Base-by-base conservation (phyloP, 2,797 vertebrate genomes). In the Sebastes umbrosus region DNA sequence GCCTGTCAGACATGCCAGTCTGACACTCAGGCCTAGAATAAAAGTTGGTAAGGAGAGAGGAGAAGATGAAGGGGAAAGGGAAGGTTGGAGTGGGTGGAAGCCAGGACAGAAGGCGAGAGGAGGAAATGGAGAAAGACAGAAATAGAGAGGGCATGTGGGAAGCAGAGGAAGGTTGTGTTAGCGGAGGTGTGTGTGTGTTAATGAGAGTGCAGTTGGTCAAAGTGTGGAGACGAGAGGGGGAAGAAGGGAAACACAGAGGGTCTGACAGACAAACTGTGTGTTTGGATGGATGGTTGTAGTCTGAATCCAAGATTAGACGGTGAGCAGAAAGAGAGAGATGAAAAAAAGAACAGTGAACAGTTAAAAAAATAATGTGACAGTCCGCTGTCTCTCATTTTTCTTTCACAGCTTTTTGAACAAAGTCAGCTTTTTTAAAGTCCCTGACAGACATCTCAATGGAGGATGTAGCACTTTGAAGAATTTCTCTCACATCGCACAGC, bases 1-100 rank as follows among this genome's bases (percentile, higher is more conserved):
- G 84, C 82, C 85, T 79, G 84, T 87, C 88, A 90, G 79, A 87
- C 83, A 73, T 77, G 82, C 77, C 88, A 76, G 62, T 27, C 87
- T 75, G 76, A 83, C 82, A 88, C 82, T 83, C 27, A 4, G 66
- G 60, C 46, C 63, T 14, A 36, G 64, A 69, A 66, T 68, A 59
- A 80, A 82, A 84, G 67, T 77, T 10, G 24, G 73, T 22, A 12
- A 80, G 59, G 52, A 73, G 52, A 73, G 80, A 59, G 34, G 63
- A 65, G 34, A 46, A 18, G 50, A 22, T 55, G 57, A 31, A 25
- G 12, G 34, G 63, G 34, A 59, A 24, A 22, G 8, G 14, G 5
- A 31, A 31, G 74, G 55, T 50, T 27, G 29, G 68, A 16, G 75
- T 24, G 18, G 73, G 46, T 31, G 71, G 69, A 55, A 25, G 27